Conservation (phyloP, 2,797 vertebrate species). For the Phoebastria nigripes region DNA sequence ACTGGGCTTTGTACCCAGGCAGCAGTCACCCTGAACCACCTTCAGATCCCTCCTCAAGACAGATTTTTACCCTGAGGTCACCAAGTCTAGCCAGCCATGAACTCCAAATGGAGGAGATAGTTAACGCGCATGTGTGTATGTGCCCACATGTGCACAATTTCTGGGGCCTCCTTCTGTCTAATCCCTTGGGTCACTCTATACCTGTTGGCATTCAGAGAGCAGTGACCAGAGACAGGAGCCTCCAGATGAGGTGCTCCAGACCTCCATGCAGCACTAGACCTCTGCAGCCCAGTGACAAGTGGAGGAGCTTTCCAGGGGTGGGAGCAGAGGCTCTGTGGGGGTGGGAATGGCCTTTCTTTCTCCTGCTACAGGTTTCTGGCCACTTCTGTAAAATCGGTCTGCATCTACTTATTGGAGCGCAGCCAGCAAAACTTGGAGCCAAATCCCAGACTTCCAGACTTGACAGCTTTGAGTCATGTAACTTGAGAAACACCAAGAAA, state of each 20-base stretch:
- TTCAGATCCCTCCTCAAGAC: neutral
- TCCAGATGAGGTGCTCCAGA: neutral
- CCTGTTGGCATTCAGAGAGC: neutral
- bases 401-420: neutral
- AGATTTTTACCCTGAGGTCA: neutral
- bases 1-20: neutral
- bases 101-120: neutral
- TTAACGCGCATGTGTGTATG: accelerated
- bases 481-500: neutral
- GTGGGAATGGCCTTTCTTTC: neutral
- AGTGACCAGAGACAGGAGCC: neutral
- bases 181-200: neutral
- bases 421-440: neutral
- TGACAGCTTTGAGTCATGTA: neutral
- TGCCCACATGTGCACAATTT: accelerated
- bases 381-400: neutral
- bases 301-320: neutral
- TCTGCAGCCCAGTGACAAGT: neutral
- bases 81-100: neutral
- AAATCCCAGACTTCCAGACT: neutral
- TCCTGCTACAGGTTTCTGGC: neutral
- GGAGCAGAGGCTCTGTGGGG: neutral
- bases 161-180: neutral
- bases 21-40: neutral
- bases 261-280: neutral